Percentiles rank a stretch among this genome's conserved stretches.
Conservation (phyloP, 2,113 vertebrate species). For the Gambusia affinis region DNA sequence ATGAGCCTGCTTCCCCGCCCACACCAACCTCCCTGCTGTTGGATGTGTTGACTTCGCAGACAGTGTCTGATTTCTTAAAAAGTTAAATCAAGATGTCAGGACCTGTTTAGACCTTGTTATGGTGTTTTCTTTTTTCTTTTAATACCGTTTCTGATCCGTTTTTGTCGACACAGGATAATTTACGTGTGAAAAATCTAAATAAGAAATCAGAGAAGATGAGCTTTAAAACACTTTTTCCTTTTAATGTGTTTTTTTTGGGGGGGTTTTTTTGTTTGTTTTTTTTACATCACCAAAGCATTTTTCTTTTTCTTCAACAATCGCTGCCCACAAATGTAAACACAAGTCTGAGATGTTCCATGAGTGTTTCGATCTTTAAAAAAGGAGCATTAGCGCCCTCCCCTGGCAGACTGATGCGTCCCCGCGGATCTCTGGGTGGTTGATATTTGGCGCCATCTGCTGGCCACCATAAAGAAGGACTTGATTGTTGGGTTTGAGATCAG, state of each 20-base stretch:
- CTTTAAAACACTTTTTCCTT: not conserved
- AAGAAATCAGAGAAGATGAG: not conserved
- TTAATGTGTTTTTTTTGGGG: not conserved
- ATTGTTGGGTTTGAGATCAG: not conserved
- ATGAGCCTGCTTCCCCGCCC: constrained; percentile 45
- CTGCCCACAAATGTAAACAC: constrained; percentile 20
- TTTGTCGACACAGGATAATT: not conserved
- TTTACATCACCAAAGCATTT: not conserved
- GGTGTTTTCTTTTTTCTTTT: not conserved
- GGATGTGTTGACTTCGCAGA: constrained; percentile 50
- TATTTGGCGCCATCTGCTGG: constrained; percentile 73
- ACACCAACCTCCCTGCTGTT: constrained; percentile 16
- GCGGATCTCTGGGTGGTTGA: not conserved
- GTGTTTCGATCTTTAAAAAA: constrained; percentile 7
- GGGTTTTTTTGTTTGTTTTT: no score
- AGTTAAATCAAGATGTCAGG: constrained; percentile 63
- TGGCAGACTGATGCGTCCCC: constrained; percentile 18
- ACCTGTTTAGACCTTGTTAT: constrained; percentile 46
- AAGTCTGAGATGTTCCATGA: not conserved
- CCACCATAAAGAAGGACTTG: not conserved
- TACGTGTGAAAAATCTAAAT: not conserved
- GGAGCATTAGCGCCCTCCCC: constrained; percentile 54
- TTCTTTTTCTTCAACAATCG: constrained; percentile 18
- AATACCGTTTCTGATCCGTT: not conserved
- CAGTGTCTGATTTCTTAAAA: constrained; percentile 65